phyloP scores from a whole-genome alignment of 2,888 invertebrate species.

The Aspidiotus destructor region DNA sequence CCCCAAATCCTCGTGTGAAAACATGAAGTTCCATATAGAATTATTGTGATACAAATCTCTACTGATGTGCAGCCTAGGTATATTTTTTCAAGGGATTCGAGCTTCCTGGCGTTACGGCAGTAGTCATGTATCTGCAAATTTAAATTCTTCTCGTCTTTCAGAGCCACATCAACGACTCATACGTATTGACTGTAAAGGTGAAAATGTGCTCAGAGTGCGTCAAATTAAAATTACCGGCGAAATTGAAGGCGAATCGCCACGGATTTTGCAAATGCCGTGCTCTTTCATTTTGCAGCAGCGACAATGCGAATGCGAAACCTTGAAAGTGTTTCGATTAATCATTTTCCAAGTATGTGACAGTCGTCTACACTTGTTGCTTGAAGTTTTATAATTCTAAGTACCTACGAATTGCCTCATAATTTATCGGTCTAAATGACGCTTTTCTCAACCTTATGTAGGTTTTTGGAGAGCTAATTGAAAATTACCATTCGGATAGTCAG shows the following conservation, averaged over 20 bases:
- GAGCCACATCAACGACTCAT: conserved; percentile 52
- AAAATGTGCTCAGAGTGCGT: conserved; percentile 81
- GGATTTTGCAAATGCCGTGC: conserved; percentile 20
- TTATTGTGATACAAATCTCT: too few species aligned
- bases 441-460: conserved; percentile 50
- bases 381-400: background rate
- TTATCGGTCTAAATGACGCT: background rate
- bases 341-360: conserved; percentile 62
- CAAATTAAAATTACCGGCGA: conserved; percentile 65
- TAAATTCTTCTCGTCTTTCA: conserved; percentile 30
- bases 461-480: conserved; percentile 77
- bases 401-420: background rate
- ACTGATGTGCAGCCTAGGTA: too few species aligned
- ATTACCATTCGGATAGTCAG: conserved; percentile 46
- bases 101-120: too few species aligned
- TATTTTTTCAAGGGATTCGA: too few species aligned
- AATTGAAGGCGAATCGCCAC: conserved; percentile 48
- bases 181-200: conserved; percentile 78
- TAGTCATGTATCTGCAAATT: too few species aligned
- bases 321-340: conserved; percentile 81
- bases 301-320: conserved; percentile 82
- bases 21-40: too few species aligned
- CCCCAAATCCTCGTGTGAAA: too few species aligned
- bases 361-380: background rate
- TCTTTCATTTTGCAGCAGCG: conserved; percentile 53